These are phyloP conservation scores for Myrmecophaga tridactyla DNA, from an alignment of 2,113 vertebrate species.

Conservation along the genomic window DNA sequence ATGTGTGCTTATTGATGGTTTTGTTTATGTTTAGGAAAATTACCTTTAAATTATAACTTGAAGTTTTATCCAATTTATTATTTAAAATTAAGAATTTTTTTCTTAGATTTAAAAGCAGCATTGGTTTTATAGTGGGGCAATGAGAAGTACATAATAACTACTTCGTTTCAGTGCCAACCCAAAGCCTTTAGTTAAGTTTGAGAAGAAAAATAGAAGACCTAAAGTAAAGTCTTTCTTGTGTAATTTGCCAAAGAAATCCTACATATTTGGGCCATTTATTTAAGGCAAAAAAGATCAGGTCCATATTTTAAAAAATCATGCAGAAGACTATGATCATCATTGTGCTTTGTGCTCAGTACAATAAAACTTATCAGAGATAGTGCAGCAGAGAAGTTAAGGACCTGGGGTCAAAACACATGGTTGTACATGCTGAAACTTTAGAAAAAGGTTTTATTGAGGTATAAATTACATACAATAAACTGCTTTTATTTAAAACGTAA, in stretches of 20 bases:
- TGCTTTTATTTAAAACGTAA: neutral
- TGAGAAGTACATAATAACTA: neutral
- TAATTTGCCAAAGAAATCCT: neutral
- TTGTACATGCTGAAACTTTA: neutral
- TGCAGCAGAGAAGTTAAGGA: neutral
- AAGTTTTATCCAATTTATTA: neutral
- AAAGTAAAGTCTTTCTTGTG: neutral
- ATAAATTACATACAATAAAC: neutral
- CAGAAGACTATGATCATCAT: neutral
- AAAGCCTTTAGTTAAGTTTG: neutral
- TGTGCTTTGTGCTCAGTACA: neutral
- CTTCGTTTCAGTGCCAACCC: neutral
- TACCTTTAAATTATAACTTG: neutral
- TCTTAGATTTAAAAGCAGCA: neutral
- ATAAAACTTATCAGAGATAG: neutral
- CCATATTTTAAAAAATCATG: neutral
- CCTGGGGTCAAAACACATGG: neutral
- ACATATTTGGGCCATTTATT: neutral
- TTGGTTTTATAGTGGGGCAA: neutral
- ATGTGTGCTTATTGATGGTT: no score
- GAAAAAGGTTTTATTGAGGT: neutral
- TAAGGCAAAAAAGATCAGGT: neutral
- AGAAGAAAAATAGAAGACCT: neutral
- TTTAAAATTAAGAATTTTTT: neutral
- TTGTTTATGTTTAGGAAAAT: neutral